Percentiles rank a stretch among this genome's conserved stretches.
Conservation (phyloP, 2,113 vertebrate species). For the Cyrtonyx montezumae region DNA sequence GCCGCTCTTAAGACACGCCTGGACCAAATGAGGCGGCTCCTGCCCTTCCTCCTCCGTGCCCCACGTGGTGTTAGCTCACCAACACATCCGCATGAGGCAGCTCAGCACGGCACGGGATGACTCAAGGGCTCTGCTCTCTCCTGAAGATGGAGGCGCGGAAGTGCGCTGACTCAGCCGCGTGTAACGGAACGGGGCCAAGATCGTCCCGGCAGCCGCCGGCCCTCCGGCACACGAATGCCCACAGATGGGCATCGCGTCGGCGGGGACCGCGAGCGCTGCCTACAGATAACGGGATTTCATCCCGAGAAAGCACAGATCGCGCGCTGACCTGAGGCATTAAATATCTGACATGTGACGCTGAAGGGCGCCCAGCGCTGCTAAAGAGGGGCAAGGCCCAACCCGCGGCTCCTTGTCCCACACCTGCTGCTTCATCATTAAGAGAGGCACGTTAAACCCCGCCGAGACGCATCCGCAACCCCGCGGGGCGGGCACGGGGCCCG, state of each 20-base stretch:
- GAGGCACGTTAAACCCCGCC: background rate
- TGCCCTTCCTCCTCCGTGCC: rapidly evolving
- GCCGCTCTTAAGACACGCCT: too few relatives aligned
- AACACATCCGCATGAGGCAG: background rate
- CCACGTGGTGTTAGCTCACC: background rate
- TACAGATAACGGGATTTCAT: rapidly evolving
- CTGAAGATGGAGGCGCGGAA: background rate
- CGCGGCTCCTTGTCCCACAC: background rate
- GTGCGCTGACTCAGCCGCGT: slow-evolving; percentile 70
- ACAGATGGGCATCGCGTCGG: background rate
- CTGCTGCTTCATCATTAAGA: slow-evolving; percentile 60
- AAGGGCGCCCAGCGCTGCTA: background rate
- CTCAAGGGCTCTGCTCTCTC: background rate
- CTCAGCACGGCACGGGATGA: background rate
- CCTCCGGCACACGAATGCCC: background rate
- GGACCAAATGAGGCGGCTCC: background rate
- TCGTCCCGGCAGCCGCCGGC: background rate
- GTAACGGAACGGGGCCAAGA: slow-evolving; percentile 1
- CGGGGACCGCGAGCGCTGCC: background rate
- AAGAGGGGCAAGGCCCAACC: slow-evolving; percentile 17
- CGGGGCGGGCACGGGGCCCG: too few relatives aligned
- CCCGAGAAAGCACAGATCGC: rapidly evolving
- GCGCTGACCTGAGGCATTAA: background rate
- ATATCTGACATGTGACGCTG: slow-evolving; percentile 9
- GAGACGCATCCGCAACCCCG: too few relatives aligned